Evolutionary conservation across 2,797 vertebrate genomes (phyloP).

Genomic region (Ambastaia sidthimunki): DNA sequence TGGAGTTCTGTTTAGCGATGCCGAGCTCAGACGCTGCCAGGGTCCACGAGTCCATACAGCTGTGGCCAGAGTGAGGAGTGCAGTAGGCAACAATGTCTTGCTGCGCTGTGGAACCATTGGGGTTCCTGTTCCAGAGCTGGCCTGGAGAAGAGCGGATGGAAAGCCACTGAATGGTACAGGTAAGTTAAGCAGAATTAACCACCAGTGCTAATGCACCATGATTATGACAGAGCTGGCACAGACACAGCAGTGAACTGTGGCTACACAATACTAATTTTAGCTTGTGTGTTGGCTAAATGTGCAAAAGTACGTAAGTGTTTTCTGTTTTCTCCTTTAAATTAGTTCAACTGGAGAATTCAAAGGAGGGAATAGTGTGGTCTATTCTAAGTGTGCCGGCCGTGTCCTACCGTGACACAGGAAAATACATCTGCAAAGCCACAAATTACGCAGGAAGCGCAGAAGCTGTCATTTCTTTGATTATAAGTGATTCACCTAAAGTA

Average conservation of each 20-base stretch:
- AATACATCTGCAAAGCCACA: conserved; percentile 92
- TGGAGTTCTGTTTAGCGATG: conserved; percentile 90
- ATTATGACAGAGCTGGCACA: conserved; percentile 63
- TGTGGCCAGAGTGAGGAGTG: conserved; percentile 84
- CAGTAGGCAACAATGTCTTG: conserved; percentile 88
- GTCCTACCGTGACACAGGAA: conserved; percentile 88
- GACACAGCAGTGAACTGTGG: conserved; percentile 22
- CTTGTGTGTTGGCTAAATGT: background rate
- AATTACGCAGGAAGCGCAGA: conserved; percentile 91
- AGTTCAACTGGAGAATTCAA: conserved; percentile 93
- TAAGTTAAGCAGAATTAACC: conserved; percentile 66
- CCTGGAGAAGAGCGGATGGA: conserved; percentile 87
- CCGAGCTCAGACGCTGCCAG: conserved; percentile 89
- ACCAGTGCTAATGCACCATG: conserved; percentile 56
- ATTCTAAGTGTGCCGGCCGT: conserved; percentile 88
- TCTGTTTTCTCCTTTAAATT: conserved; percentile 28
- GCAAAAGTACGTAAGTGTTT: conserved; percentile 1
- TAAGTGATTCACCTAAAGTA: conserved; percentile 82
- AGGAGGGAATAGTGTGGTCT: conserved; percentile 92
- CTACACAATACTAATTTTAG: conserved; percentile 37
- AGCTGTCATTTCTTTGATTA: conserved; percentile 86
- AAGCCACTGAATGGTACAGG: conserved; percentile 88
- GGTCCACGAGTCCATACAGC: conserved; percentile 87
- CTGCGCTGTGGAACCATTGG: conserved; percentile 93
- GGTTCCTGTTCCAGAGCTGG: conserved; percentile 89